Evolutionary conservation across 2,888 invertebrate species (phyloP).

Genomic region (Parnassius orleans): DNA sequence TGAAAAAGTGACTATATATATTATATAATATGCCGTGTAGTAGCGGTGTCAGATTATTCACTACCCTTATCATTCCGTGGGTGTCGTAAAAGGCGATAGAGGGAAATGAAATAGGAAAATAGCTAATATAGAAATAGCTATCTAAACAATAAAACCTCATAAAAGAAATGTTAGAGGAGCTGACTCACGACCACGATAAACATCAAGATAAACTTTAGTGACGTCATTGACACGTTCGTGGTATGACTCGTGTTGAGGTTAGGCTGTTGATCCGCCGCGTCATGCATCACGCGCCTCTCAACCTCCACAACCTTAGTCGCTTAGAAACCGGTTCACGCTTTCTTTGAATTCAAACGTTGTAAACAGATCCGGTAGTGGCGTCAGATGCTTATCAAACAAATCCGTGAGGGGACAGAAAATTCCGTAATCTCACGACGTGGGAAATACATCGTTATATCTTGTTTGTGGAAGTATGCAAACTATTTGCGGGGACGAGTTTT

Average conservation of each 20-base stretch:
- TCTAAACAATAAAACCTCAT: slow-evolving; percentile 16
- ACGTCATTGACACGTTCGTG: slow-evolving; percentile 17
- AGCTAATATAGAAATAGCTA: no score
- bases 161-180: slow-evolving; percentile 12
- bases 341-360: slow-evolving; percentile 11
- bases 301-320: slow-evolving; percentile 4
- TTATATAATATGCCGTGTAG: no score
- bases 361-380: slow-evolving; percentile 18
- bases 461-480: slow-evolving; percentile 7
- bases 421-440: slow-evolving; percentile 5
- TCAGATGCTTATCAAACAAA: slow-evolving; percentile 21
- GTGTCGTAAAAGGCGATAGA: no score
- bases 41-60: no score
- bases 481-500: neutral
- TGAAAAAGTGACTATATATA: no score
- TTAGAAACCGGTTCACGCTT: slow-evolving; percentile 17
- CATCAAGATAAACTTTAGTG: slow-evolving; percentile 5
- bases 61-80: no score
- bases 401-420: slow-evolving; percentile 15
- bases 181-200: slow-evolving; percentile 13
- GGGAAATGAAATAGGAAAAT: no score
- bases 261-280: slow-evolving; percentile 10
- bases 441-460: slow-evolving; percentile 7
- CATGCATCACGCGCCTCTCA: slow-evolving; percentile 21
- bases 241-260: slow-evolving; percentile 2